Conservation (phyloP, 2,113 vertebrate genomes). For the Tiliqua scincoides region DNA sequence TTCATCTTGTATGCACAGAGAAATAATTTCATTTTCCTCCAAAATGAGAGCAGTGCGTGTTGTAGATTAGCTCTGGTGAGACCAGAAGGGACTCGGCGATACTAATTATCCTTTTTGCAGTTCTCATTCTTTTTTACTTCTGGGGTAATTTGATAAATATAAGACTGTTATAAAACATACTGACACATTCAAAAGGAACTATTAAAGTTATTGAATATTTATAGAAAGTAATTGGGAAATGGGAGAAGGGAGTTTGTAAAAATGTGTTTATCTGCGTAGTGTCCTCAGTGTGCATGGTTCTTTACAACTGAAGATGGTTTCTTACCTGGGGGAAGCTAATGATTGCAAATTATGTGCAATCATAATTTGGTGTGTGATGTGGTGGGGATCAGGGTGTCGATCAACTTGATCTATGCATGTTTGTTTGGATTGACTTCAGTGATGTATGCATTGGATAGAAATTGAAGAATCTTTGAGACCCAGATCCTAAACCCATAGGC, state of each 20-base stretch:
- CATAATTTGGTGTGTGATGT: too few relatives aligned
- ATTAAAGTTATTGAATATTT: neutral
- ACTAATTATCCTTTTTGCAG: constrained; percentile 1
- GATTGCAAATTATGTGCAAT: neutral
- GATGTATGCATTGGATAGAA: neutral
- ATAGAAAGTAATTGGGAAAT: neutral
- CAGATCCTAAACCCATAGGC: neutral
- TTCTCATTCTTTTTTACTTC: constrained; percentile 23
- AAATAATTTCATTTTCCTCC: neutral
- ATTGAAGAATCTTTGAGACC: neutral
- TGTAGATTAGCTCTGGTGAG: constrained; percentile 32
- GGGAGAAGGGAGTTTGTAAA: neutral
- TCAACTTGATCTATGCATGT: neutral
- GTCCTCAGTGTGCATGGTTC: too few relatives aligned
- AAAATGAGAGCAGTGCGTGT: neutral
- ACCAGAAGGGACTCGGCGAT: neutral
- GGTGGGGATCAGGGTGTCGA: neutral
- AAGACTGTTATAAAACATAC: neutral
- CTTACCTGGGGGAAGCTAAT: too few relatives aligned
- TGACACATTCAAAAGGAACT: neutral
- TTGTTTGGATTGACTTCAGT: neutral
- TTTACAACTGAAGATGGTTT: too few relatives aligned
- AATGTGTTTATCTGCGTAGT: too few relatives aligned
- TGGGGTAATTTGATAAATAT: neutral
- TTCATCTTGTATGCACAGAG: constrained; percentile 48